Evolutionary conservation across 2,888 invertebrate species (phyloP).

Genomic region (Hoplodrina blanda): DNA sequence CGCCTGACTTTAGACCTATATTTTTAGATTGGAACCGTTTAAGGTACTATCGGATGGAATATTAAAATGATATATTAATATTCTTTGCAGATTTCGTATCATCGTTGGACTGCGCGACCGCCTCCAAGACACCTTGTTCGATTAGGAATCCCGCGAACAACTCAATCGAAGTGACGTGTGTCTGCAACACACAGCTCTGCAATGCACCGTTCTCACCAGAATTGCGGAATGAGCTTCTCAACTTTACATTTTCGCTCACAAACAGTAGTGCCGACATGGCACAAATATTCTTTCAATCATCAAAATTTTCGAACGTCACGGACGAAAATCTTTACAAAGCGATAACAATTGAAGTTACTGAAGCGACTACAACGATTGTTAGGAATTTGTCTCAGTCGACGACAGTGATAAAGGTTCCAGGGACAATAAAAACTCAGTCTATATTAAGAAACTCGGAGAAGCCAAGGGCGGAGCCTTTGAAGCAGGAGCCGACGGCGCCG

Average conservation of each 20-base stretch:
- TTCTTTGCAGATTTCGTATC: slow-evolving; percentile 79
- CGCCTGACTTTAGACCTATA: slow-evolving; percentile 34
- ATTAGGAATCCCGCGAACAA: slow-evolving; percentile 71
- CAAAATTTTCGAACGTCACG: slow-evolving; percentile 73
- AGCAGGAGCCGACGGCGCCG: slow-evolving; percentile 81
- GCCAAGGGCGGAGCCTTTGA: slow-evolving; percentile 81
- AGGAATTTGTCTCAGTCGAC: slow-evolving; percentile 61
- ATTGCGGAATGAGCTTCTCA: slow-evolving; percentile 75
- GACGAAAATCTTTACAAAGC: slow-evolving; percentile 71
- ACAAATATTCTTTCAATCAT: slow-evolving; percentile 74
- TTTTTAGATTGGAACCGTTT: slow-evolving; percentile 54
- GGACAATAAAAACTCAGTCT: slow-evolving; percentile 54
- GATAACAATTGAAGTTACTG: slow-evolving; percentile 66
- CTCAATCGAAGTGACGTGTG: slow-evolving; percentile 77
- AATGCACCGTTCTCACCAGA: slow-evolving; percentile 78
- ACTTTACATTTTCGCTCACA: slow-evolving; percentile 69
- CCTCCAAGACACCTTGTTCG: slow-evolving; percentile 71
- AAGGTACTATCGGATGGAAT: slow-evolving; percentile 42
- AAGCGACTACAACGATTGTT: slow-evolving; percentile 44
- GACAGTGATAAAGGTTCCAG: slow-evolving; percentile 55
- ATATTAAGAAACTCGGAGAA: slow-evolving; percentile 59
- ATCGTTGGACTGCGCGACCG: slow-evolving; percentile 75
- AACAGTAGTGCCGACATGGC: slow-evolving; percentile 70
- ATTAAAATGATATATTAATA: slow-evolving; percentile 52
- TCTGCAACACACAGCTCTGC: slow-evolving; percentile 79